These are phyloP conservation scores for Arenaria interpres DNA, from an alignment of 2,113 vertebrate species.

Conservation along the genomic window DNA sequence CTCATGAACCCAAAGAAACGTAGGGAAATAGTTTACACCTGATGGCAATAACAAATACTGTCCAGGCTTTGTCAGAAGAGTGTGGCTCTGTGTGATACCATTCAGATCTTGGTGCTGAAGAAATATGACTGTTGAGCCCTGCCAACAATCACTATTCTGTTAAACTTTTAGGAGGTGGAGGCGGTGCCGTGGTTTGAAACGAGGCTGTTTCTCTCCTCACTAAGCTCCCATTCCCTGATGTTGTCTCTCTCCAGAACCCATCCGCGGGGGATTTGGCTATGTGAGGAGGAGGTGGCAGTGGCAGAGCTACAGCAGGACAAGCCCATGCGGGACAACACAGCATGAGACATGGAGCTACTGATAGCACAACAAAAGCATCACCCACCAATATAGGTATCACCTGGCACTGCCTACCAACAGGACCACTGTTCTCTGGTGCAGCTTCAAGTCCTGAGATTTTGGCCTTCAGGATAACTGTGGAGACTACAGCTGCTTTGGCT, in stretches of 20 bases:
- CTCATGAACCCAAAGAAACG: not conserved
- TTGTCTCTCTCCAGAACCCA: not conserved
- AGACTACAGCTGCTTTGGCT: not conserved
- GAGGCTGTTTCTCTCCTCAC: not conserved
- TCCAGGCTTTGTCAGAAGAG: not conserved
- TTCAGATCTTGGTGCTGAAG: not conserved
- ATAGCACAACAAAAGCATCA: not conserved
- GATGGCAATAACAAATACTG: not conserved
- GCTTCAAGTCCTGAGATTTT: not conserved
- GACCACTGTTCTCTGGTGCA: not conserved
- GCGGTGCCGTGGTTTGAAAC: not conserved
- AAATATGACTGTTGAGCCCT: not conserved
- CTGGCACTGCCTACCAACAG: not conserved
- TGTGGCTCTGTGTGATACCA: rapidly evolving
- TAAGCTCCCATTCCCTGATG: not conserved
- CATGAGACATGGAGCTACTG: rapidly evolving
- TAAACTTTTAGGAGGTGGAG: not conserved
- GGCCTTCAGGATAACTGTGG: not conserved
- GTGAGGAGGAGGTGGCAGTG: not conserved
- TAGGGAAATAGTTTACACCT: not conserved
- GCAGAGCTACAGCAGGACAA: not conserved
- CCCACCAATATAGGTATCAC: not conserved
- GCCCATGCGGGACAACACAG: not conserved
- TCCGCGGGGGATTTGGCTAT: rapidly evolving
- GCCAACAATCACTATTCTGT: rapidly evolving